Evolutionary conservation across 2,888 invertebrate genomes (phyloP).

Genomic region (Danaus chrysippus): DNA sequence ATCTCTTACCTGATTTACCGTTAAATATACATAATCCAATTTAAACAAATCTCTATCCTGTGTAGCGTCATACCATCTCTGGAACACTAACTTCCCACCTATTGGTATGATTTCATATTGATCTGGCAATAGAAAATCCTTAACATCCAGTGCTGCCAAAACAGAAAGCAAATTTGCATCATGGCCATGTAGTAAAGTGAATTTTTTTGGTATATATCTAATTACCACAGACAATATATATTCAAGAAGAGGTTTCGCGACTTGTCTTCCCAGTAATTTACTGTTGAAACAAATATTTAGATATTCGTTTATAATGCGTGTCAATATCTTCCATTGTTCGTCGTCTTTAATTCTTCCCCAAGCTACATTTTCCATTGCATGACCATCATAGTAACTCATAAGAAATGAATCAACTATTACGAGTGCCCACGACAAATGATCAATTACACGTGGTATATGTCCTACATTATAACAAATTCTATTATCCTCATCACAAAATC

Average conservation of each 20-base stretch:
- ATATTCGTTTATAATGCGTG: conserved; percentile 45
- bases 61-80: conserved; percentile 52
- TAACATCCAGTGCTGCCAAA: conserved; percentile 46
- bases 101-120: conserved; percentile 58
- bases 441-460: conserved; percentile 48
- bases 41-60: conserved; percentile 45
- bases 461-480: conserved; percentile 43
- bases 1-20: conserved; percentile 46
- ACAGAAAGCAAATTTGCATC: conserved; percentile 57
- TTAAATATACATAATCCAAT: conserved; percentile 55
- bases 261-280: conserved; percentile 42
- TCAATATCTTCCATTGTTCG: conserved; percentile 47
- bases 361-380: conserved; percentile 46
- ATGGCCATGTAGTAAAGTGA: conserved; percentile 56
- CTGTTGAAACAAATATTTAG: conserved; percentile 55
- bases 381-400: conserved; percentile 63
- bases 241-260: conserved; percentile 45
- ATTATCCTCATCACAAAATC: conserved; percentile 41
- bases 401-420: conserved; percentile 53
- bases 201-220: conserved; percentile 35
- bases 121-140: conserved; percentile 43
- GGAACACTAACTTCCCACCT: conserved; percentile 62
- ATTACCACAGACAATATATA: conserved; percentile 45
- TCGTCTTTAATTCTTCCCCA: conserved; percentile 52
- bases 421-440: conserved; percentile 49